Conservation (phyloP, 2,888 invertebrate genomes). For the Troides aeacus region DNA sequence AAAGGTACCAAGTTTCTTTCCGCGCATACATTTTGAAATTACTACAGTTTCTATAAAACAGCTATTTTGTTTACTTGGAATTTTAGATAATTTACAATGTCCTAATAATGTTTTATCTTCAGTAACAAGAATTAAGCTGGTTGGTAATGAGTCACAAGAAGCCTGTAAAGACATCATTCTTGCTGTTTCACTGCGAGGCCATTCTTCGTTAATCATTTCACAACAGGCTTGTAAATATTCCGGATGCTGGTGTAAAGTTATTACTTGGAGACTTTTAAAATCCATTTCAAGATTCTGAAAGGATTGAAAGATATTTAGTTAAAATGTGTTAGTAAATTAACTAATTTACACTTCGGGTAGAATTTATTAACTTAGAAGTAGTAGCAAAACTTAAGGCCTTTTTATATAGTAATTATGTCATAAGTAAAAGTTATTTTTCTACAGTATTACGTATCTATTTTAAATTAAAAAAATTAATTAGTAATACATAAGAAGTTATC, state of each 20-base stretch:
- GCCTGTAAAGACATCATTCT: conserved; percentile 86
- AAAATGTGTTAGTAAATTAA: neutral
- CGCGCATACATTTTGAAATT: conserved; percentile 84
- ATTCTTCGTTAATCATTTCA: conserved; percentile 90
- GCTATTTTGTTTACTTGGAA: conserved; percentile 84
- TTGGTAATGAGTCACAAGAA: conserved; percentile 86
- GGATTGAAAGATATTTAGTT: too few relatives aligned
- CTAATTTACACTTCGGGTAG: neutral
- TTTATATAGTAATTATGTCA: too few relatives aligned
- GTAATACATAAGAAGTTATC: too few relatives aligned
- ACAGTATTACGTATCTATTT: too few relatives aligned
- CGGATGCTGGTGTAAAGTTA: conserved; percentile 86
- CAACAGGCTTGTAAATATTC: conserved; percentile 86
- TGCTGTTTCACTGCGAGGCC: conserved; percentile 90
- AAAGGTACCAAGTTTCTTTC: conserved; percentile 87
- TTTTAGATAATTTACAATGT: conserved; percentile 88
- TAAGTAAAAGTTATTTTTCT: too few relatives aligned
- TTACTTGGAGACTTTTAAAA: conserved; percentile 65
- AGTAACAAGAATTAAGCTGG: conserved; percentile 84
- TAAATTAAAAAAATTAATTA: too few relatives aligned
- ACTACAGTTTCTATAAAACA: conserved; percentile 92
- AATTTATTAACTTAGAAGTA: too few relatives aligned
- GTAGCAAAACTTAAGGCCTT: too few relatives aligned
- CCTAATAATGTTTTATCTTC: conserved; percentile 82
- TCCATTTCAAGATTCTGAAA: conserved; percentile 47